Evolutionary conservation across 2,888 invertebrate genomes (phyloP), one percentile per base, ranked within the genome.

Genomic region (Eudemis profundana): DNA sequence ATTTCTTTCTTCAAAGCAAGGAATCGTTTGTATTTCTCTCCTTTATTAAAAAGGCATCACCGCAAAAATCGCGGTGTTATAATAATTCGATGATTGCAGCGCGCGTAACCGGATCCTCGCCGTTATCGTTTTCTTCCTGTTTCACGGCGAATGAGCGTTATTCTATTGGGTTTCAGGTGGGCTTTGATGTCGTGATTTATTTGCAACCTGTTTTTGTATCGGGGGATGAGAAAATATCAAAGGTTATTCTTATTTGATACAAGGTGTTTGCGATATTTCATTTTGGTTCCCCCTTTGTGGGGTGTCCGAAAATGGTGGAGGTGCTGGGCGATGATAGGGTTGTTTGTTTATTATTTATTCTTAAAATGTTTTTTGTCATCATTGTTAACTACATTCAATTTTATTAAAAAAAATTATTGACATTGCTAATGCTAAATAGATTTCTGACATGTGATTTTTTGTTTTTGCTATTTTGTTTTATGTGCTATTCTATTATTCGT

Each of bases 21-120:
- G 17, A n/a, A 29, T 19, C 61, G 15, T n/a, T 27, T 12, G 14
- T 33, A 12, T 29, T 7, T 17, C 14, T 17, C 7, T 44, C 42
- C 38, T 46, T 63, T 21, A 56, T 40, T 49, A 42, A 15, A 29
- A 63, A 38, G 17, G 33, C 36, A 57, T 29, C 33, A 29, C 15
- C 38, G 44, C 51, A 46, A 53, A 46, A 60, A 64, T 44, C 38
- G 36, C 59, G 51, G 57, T 57, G 44, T 60, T 60, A 53, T 38
- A 59, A 59, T 65, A 65, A 60, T 51, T 65, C 61, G 51, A 60
- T 60, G 65, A 65, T 65, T 60, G 59, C 53, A 42, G 51, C 56
- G 78, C 81, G 78, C 83, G 86, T 84, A 83, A 86, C 83, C 78
- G 87, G 87, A 87, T 87, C 86, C 85, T 84, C 84, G 79, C 71